Evolutionary conservation across 2,888 invertebrate genomes (phyloP).

Genomic region (Atherix ibis): DNA sequence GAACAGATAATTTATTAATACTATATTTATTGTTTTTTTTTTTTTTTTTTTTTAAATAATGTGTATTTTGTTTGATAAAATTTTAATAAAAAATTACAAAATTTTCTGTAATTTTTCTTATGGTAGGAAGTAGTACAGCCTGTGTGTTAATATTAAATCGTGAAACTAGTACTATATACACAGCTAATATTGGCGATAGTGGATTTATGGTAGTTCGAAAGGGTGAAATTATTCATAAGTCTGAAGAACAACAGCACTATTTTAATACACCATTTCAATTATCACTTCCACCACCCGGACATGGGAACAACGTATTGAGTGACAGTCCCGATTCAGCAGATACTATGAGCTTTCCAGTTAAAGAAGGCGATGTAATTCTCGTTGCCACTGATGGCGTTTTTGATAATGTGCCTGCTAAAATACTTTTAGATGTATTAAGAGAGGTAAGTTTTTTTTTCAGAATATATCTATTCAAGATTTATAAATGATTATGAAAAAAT

Average conservation of each 20-base stretch:
- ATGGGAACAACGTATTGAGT: constrained; percentile 71
- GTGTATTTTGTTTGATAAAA: too few relatives aligned
- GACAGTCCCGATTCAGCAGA: constrained; percentile 90
- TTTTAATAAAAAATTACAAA: neutral
- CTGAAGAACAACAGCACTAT: constrained; percentile 95
- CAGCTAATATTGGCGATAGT: constrained; percentile 98
- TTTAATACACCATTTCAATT: constrained; percentile 98
- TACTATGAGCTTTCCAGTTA: constrained; percentile 67
- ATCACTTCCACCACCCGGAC: constrained; percentile 82
- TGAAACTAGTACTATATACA: constrained; percentile 76
- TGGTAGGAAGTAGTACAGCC: constrained; percentile 87
- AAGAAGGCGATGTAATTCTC: constrained; percentile 86
- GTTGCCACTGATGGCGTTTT: constrained; percentile 97
- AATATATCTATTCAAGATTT: too few relatives aligned
- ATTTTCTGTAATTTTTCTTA: neutral
- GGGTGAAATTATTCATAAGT: constrained; percentile 77
- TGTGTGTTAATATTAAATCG: constrained; percentile 89
- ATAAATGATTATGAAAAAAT: too few relatives aligned
- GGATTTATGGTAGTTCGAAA: constrained; percentile 86
- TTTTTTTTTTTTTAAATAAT: too few relatives aligned
- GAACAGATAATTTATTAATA: too few relatives aligned
- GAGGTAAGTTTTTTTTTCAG: constrained; percentile 34
- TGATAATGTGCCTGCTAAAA: constrained; percentile 88
- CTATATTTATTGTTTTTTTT: too few relatives aligned
- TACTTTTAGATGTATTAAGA: constrained; percentile 72